Evolutionary conservation across 2,113 vertebrate genomes (phyloP).

Genomic region (Lophotis ruficrista): DNA sequence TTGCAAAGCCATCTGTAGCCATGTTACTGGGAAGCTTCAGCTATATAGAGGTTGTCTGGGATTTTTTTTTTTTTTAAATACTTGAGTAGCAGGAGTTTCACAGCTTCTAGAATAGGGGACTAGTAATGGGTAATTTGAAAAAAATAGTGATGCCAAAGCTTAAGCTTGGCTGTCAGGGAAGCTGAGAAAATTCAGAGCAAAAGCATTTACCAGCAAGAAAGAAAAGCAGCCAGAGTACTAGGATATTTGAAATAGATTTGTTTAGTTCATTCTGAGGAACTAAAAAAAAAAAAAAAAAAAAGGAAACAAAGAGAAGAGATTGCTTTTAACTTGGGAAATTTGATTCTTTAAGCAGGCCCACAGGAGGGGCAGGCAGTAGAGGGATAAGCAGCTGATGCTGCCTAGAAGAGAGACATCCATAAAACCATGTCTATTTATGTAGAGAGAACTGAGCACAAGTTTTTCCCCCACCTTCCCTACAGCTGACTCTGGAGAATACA

Average conservation of each 20-base stretch:
- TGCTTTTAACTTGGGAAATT: background rate
- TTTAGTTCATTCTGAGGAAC: background rate
- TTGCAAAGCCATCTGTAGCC: background rate
- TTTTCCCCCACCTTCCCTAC: background rate
- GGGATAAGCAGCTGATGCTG: background rate
- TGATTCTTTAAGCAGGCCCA: background rate
- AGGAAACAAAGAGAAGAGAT: background rate
- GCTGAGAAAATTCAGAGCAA: background rate
- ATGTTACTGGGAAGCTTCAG: background rate
- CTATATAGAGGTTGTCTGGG: background rate
- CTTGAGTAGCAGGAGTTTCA: background rate
- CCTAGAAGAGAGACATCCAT: background rate
- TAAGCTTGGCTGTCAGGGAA: background rate
- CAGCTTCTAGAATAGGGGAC: background rate
- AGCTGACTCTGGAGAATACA: background rate
- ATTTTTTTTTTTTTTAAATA: background rate
- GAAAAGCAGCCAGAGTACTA: background rate
- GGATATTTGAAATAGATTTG: background rate
- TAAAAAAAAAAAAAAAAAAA: background rate
- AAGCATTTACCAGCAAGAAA: background rate
- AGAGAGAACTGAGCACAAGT: background rate
- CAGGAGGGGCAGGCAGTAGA: background rate
- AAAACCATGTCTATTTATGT: background rate
- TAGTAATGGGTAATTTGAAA: background rate
- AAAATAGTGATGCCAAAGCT: background rate